Conservation (phyloP, 1,140 invertebrate species). For the Pogonus chalceus region DNA sequence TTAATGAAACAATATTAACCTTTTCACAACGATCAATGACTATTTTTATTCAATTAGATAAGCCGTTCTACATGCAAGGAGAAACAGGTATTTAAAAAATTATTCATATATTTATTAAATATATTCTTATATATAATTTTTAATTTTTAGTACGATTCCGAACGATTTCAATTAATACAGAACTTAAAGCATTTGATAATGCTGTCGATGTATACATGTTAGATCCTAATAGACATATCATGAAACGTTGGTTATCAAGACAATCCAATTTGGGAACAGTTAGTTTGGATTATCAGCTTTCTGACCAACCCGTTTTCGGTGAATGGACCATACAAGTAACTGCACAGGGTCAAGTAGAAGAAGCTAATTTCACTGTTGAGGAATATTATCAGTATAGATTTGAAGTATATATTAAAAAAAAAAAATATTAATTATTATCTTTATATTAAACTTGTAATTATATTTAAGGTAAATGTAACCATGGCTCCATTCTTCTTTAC, state of each 20-base stretch:
- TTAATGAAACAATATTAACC: conserved; percentile 66
- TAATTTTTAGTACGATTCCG: conserved; percentile 66
- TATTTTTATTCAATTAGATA: conserved; percentile 91
- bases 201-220: conserved; percentile 84
- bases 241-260: conserved; percentile 82
- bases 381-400: conserved; percentile 90
- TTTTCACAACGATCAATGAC: conserved; percentile 89
- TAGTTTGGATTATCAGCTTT: conserved; percentile 78
- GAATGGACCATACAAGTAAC: conserved; percentile 84
- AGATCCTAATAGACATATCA: conserved; percentile 74
- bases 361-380: conserved; percentile 77
- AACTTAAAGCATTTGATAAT: conserved; percentile 76
- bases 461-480: conserved; percentile 77
- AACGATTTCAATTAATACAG: conserved; percentile 80
- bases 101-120: conserved; percentile 16
- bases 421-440: too few relatives aligned
- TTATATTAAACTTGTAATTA: conserved; percentile 5
- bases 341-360: conserved; percentile 79
- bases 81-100: conserved; percentile 75
- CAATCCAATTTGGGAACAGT: conserved; percentile 85
- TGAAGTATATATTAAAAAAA: too few relatives aligned
- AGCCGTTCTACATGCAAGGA: conserved; percentile 89
- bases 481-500: conserved; percentile 90
- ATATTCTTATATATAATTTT: conserved; percentile 13
- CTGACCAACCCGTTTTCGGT: conserved; percentile 85